Evolutionary conservation across 2,888 invertebrate species (phyloP).

Genomic region (Barypeithes pellucidus): DNA sequence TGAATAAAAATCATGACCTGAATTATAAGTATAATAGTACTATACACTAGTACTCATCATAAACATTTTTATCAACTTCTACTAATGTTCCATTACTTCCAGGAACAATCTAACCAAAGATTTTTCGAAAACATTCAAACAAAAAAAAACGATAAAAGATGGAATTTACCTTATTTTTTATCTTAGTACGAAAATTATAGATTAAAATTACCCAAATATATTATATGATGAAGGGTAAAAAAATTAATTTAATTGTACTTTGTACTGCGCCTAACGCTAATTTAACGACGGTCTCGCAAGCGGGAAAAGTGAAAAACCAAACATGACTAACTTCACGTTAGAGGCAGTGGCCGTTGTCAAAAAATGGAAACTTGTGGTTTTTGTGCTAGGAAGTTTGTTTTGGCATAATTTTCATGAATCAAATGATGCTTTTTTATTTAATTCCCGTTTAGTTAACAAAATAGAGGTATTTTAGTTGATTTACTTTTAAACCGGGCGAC

Average conservation of each 20-base stretch:
- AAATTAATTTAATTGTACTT: conserved; percentile 6
- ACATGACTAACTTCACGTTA: conserved; percentile 22
- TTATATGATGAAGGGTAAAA: not conserved
- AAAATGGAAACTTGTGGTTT: conserved; percentile 26
- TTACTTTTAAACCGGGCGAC: no score
- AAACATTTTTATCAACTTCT: not conserved
- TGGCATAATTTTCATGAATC: conserved; percentile 23
- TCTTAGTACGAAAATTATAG: not conserved
- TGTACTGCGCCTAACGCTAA: not conserved
- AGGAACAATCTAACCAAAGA: conserved; percentile 26
- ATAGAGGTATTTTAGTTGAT: conserved; percentile 6
- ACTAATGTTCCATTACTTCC: not conserved
- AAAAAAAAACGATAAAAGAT: not conserved
- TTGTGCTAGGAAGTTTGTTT: conserved; percentile 37
- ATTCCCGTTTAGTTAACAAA: not conserved
- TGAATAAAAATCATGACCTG: no score
- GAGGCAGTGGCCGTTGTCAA: conserved; percentile 25
- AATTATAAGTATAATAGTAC: no score
- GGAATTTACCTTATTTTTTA: not conserved
- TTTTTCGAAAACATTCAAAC: conserved; percentile 7
- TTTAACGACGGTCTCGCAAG: not conserved
- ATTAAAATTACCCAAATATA: not conserved
- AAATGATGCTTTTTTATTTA: conserved; percentile 5
- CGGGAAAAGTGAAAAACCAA: conserved; percentile 16
- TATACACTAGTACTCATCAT: no score